Evolutionary conservation across 1,140 invertebrate genomes (phyloP).

Genomic region (Schlechtendalia chinensis): DNA sequence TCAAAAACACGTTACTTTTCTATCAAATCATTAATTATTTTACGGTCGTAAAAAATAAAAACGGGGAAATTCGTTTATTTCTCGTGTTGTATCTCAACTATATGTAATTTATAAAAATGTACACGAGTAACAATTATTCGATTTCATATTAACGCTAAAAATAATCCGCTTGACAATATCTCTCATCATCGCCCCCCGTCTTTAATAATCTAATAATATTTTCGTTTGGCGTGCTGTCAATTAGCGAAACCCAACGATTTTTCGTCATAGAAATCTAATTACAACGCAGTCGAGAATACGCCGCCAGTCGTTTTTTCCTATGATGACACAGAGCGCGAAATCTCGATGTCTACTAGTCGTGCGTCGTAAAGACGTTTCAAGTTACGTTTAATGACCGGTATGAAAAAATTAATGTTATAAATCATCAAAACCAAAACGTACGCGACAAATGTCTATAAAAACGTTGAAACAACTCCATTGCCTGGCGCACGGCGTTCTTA

Average conservation of each 20-base stretch:
- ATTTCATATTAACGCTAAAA: no score
- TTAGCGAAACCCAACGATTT: neutral
- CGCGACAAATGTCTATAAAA: neutral
- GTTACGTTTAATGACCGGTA: neutral
- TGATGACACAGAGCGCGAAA: no score
- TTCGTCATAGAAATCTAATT: neutral
- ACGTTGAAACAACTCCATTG: neutral
- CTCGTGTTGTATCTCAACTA: no score
- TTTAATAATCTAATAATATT: constrained; percentile 1
- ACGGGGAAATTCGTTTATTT: no score
- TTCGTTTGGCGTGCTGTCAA: neutral
- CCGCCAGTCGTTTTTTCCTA: no score
- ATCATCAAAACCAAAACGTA: neutral
- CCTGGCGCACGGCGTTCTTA: no score
- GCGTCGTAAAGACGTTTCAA: neutral
- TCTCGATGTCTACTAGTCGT: neutral
- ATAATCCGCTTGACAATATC: neutral
- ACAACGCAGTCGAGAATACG: no score
- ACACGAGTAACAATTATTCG: no score
- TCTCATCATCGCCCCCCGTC: neutral
- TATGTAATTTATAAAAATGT: no score
- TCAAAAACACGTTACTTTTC: no score
- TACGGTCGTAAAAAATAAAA: no score
- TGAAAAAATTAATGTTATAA: neutral
- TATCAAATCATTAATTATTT: no score